These are phyloP conservation scores for Climacteris rufus DNA, from an alignment of 2,113 vertebrate species.

Conservation along the genomic window DNA sequence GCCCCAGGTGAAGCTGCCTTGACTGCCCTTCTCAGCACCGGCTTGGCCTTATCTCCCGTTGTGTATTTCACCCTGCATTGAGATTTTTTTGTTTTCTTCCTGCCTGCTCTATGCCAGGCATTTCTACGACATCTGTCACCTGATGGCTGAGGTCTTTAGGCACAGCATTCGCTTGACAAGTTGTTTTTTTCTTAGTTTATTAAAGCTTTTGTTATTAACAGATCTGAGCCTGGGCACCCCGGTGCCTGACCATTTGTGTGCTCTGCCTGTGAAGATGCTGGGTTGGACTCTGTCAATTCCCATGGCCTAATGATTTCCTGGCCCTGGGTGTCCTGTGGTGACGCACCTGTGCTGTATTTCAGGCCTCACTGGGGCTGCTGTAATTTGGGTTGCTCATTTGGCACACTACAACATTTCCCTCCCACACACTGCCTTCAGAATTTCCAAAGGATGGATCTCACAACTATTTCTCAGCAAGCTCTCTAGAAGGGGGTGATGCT, in stretches of 20 bases:
- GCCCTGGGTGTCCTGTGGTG: background rate
- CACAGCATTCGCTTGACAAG: fast-evolving
- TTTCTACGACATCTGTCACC: background rate
- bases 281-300: background rate
- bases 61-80: background rate
- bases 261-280: background rate
- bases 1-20: background rate
- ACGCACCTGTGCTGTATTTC: constrained; percentile 27
- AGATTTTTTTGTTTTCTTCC: background rate
- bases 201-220: background rate
- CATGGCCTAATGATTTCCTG: constrained; percentile 19
- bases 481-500: background rate
- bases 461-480: fast-evolving
- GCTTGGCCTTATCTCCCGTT: background rate
- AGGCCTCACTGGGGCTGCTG: background rate
- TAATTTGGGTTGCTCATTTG: background rate
- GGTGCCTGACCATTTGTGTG: constrained; percentile 34
- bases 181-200: background rate
- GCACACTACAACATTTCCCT: background rate
- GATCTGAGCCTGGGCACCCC: background rate
- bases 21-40: background rate
- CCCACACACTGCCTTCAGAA: background rate
- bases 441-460: background rate
- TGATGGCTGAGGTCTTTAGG: background rate
- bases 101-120: background rate